Percentiles rank a stretch among this genome's conserved stretches.
Conservation (phyloP, 2,113 vertebrate species). For the Python bivittatus region DNA sequence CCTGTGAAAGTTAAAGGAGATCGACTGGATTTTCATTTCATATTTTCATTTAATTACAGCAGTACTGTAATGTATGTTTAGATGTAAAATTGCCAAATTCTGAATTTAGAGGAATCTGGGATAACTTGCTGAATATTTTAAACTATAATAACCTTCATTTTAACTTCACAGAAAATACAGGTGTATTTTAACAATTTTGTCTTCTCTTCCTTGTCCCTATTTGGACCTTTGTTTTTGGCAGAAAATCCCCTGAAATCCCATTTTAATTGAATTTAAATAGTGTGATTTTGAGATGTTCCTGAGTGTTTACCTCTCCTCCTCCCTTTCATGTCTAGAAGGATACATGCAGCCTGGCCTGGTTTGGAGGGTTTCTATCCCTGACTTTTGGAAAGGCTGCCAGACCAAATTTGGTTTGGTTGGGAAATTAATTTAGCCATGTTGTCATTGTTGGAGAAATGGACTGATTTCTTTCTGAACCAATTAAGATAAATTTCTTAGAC, state of each 20-base stretch:
- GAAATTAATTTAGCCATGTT: background rate
- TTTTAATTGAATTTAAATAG: background rate
- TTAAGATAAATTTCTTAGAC: background rate
- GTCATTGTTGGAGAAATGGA: background rate
- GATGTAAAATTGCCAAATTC: background rate
- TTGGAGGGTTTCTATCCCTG: background rate
- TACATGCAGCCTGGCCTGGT: background rate
- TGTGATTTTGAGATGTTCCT: background rate
- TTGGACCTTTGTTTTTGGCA: background rate
- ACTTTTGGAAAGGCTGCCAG: background rate
- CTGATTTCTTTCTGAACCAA: background rate
- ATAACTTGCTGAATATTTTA: background rate
- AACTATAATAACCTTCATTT: background rate
- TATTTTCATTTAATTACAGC: background rate
- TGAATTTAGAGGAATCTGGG: background rate
- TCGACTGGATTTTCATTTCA: background rate
- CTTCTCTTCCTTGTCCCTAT: background rate
- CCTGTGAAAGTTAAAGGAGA: background rate
- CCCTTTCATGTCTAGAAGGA: background rate
- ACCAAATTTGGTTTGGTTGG: background rate
- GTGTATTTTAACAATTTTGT: background rate
- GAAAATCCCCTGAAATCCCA: background rate
- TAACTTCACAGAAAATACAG: background rate
- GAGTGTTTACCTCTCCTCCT: background rate
- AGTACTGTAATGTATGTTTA: background rate